Conservation (phyloP, 2,888 invertebrate genomes). For the Chrysodeixis includens region DNA sequence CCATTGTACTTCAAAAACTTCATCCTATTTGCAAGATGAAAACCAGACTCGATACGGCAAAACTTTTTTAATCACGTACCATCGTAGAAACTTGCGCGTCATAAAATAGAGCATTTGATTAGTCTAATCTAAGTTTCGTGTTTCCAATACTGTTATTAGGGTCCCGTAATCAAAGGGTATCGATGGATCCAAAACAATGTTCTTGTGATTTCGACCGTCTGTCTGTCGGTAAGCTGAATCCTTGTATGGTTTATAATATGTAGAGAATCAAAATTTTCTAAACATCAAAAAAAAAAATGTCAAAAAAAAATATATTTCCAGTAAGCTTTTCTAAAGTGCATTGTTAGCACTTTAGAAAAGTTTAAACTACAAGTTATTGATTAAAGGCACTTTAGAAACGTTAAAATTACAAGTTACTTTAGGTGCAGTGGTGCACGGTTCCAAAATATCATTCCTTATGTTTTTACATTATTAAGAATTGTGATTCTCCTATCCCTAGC, state of each 20-base stretch:
- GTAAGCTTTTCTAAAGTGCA: too few species aligned
- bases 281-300: too few species aligned
- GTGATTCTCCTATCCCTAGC: too few species aligned
- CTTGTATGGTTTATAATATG: background rate
- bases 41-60: background rate
- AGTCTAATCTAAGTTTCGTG: slow-evolving; percentile 41
- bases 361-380: too few species aligned
- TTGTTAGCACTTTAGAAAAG: too few species aligned
- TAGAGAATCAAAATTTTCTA: background rate
- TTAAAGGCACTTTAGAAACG: too few species aligned
- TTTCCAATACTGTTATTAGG: slow-evolving; percentile 26
- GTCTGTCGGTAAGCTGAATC: background rate
- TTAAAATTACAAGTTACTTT: too few species aligned
- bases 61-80: slow-evolving; percentile 33
- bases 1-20: background rate
- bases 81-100: background rate
- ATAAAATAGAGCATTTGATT: slow-evolving; percentile 28
- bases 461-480: too few species aligned
- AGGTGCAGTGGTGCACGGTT: too few species aligned
- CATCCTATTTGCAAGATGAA: background rate
- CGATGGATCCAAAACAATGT: background rate
- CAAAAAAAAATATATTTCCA: too few species aligned
- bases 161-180: background rate
- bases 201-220: background rate
- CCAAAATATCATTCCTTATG: too few species aligned